Evolutionary conservation across 2,113 vertebrate genomes (phyloP).

Genomic region (Lasiurus cinereus): DNA sequence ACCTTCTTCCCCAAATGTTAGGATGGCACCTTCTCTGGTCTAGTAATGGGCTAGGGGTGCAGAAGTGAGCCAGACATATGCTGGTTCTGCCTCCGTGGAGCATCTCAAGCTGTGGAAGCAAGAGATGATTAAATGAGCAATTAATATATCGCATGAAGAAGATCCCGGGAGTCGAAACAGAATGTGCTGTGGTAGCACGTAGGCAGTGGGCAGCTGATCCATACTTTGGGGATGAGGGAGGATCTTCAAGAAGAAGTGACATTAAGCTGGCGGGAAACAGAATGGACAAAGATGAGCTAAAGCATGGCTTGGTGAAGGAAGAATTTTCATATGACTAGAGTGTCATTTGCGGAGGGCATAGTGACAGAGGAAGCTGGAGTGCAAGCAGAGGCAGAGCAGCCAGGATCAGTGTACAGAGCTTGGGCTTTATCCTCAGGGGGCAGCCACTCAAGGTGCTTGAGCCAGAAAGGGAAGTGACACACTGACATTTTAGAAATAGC

Average conservation of each 20-base stretch:
- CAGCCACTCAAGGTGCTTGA: background rate
- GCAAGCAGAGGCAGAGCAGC: background rate
- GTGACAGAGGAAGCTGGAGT: background rate
- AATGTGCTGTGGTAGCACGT: rapidly evolving
- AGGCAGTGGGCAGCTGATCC: background rate
- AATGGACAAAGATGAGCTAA: background rate
- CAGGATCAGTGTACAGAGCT: background rate
- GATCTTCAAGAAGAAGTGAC: background rate
- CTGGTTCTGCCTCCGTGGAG: background rate
- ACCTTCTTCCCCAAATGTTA: background rate
- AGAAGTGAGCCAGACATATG: background rate
- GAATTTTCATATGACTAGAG: background rate
- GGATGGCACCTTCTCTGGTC: background rate
- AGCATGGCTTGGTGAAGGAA: background rate
- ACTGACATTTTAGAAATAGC: background rate
- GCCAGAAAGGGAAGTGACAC: background rate
- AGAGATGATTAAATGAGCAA: background rate
- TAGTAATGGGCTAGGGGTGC: background rate
- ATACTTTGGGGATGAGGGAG: background rate
- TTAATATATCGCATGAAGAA: too few relatives aligned
- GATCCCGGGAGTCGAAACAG: background rate
- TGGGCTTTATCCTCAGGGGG: background rate
- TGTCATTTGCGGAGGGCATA: background rate
- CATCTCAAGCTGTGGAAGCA: background rate
- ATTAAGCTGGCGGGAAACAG: background rate